A percentile compares a stretch with the other conserved stretches of the same genome.
These are phyloP conservation scores for Campoletis sonorensis DNA, from an alignment of 1,140 invertebrate species.

Conservation along the genomic window DNA sequence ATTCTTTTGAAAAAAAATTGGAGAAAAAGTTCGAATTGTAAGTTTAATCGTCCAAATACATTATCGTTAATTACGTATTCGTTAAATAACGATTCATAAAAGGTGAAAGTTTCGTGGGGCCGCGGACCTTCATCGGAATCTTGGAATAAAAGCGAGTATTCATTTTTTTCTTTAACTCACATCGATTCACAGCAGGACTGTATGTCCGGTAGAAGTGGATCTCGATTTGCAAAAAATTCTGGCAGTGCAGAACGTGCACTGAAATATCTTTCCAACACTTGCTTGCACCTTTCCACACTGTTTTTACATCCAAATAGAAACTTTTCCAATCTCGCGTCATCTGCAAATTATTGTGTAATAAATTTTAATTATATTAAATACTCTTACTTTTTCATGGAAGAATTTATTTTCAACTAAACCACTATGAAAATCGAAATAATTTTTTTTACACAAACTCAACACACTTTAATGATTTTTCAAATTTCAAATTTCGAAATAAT, in stretches of 20 bases:
- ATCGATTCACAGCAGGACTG: slow-evolving; percentile 67
- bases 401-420: no score
- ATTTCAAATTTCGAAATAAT: no score
- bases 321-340: slow-evolving; percentile 72
- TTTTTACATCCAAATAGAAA: slow-evolving; percentile 79
- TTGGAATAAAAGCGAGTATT: background rate
- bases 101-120: background rate
- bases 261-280: slow-evolving; percentile 75
- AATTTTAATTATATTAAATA: background rate
- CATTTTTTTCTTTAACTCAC: slow-evolving; percentile 57
- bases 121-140: no score
- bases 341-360: slow-evolving; percentile 60
- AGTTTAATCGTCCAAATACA: no score
- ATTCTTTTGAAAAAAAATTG: no score
- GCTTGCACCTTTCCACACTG: slow-evolving; percentile 76
- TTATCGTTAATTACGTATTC: no score
- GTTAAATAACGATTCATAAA: background rate
- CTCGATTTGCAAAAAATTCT: slow-evolving; percentile 74
- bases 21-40: no score
- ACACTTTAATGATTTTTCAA: no score
- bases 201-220: slow-evolving; percentile 71
- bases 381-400: no score
- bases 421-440: no score
- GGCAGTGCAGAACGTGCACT: slow-evolving; percentile 73
- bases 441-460: no score